Conservation (phyloP, 1,140 invertebrate genomes). For the Cardiocondyla obscurior region DNA sequence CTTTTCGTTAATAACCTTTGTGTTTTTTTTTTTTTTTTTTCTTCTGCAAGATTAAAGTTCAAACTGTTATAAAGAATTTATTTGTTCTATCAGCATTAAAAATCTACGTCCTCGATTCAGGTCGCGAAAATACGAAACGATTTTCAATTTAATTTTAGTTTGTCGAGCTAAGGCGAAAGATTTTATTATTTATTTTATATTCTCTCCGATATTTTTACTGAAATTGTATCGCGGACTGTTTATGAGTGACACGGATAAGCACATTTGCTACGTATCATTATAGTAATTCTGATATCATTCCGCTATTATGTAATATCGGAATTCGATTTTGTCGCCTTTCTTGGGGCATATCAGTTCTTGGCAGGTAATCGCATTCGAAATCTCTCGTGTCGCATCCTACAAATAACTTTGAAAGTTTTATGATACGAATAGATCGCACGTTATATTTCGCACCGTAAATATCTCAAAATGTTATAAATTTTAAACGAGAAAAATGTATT, state of each 20-base stretch:
- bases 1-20: not conserved
- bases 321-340: slow-evolving; percentile 42
- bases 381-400: slow-evolving; percentile 1
- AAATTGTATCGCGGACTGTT: not conserved
- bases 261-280: slow-evolving; percentile 26
- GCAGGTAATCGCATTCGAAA: slow-evolving; percentile 17
- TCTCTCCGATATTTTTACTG: not conserved
- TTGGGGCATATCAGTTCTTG: not conserved
- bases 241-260: not conserved
- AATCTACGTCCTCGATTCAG: not conserved
- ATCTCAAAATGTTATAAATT: not conserved
- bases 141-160: not conserved
- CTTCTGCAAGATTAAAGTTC: not conserved
- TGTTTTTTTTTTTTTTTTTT: too few relatives aligned
- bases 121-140: not conserved
- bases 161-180: not conserved
- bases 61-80: not conserved
- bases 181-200: not conserved
- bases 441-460: not conserved
- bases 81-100: not conserved
- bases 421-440: not conserved
- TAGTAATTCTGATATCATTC: slow-evolving; percentile 20
- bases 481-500: not conserved
- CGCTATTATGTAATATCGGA: slow-evolving; percentile 27
- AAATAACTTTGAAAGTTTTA: not conserved